Base-by-base conservation (phyloP, 2,797 vertebrate species). In the Pipistrellus pygmaeus region DNA sequence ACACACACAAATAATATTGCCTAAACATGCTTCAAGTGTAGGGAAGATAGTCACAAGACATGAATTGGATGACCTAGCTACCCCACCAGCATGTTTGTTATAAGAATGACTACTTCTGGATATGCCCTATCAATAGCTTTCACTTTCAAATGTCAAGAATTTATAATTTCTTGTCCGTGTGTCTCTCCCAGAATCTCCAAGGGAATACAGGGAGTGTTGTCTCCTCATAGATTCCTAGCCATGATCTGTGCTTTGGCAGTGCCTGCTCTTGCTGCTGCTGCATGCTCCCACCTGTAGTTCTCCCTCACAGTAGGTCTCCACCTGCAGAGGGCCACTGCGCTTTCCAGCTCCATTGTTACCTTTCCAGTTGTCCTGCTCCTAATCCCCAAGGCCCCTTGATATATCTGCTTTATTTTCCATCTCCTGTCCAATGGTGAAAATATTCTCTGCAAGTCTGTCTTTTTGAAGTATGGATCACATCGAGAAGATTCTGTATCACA, bases 271-370 rank as follows among this genome's bases (percentile, higher is more conserved):
- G 11, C 12, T 30, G 12, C 18, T 81, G 13, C 62, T 17, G 30
- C 18, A 18, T 68, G 35, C 13, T 18, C 5, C 17, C 11, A 9
- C 0, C 4, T 23, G 7, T 14, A 46, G 18, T 2, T 27, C 21
- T 46, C 5, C 66, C 18, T 25, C 20, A 14, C 0, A 9, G 0
- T 8, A 30, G 35, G 6, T 7, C 12, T 57, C 44, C 48, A 11
- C 64, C 12, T 30, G 2, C 27, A 48, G 55, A 46, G 12, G 23
- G 7, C 46, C 17, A 8, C 30, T 27, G 32, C 0, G 1, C 46
- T 32, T 13, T 23, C 23, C 35, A 21, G 7, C 23, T 35, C 35
- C 23, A 0, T 66, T 32, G 53, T 38, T 64, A 84, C 57, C 7
- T 32, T 25, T 4, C 1, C 6, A 13, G 25, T 44, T 32, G 20